A percentile compares a stretch with the other conserved stretches of the same genome.
Conservation (phyloP, 2,797 vertebrate genomes). For the Calcarius lapponicus region DNA sequence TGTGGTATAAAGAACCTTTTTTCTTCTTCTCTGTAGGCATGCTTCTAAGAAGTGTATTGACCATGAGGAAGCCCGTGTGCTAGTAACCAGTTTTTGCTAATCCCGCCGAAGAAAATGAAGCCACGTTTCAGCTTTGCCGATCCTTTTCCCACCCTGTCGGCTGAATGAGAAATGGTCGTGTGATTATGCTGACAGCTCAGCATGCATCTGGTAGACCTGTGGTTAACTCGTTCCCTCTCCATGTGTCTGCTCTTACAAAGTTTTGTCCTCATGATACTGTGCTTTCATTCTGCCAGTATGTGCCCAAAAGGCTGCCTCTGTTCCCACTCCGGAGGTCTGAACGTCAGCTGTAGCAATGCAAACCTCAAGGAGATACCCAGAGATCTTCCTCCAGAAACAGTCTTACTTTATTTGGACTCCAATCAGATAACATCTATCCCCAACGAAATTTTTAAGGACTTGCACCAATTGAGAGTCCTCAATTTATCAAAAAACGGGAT, state of each 20-base stretch:
- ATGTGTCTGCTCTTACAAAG: conserved; percentile 98
- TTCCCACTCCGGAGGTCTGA: conserved; percentile 89
- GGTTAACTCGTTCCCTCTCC: conserved; percentile 96
- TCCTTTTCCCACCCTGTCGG: conserved; percentile 71
- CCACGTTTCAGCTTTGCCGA: conserved; percentile 58
- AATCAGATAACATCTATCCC: conserved; percentile 96
- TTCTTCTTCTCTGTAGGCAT: conserved; percentile 61
- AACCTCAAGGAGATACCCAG: conserved; percentile 96
- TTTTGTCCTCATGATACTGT: conserved; percentile 97
- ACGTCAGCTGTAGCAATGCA: conserved; percentile 94
- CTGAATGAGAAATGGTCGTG: conserved; percentile 80
- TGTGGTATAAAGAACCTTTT: not conserved
- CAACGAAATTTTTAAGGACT: conserved; percentile 93
- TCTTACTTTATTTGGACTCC: conserved; percentile 91
- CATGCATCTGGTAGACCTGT: conserved; percentile 98
- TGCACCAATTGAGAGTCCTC: conserved; percentile 91
- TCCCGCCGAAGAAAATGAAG: conserved; percentile 51
- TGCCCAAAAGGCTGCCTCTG: conserved; percentile 97
- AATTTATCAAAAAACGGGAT: conserved; percentile 96
- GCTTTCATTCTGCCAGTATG: conserved; percentile 98
- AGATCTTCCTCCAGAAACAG: conserved; percentile 91
- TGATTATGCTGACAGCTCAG: conserved; percentile 91
- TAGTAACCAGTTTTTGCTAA: conserved; percentile 28
- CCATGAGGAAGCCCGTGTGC: conserved; percentile 66
- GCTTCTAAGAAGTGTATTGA: conserved; percentile 35